Evolutionary conservation across 2,113 vertebrate genomes (phyloP), one percentile per base, ranked within the genome.

Genomic region (Scomber colias): DNA sequence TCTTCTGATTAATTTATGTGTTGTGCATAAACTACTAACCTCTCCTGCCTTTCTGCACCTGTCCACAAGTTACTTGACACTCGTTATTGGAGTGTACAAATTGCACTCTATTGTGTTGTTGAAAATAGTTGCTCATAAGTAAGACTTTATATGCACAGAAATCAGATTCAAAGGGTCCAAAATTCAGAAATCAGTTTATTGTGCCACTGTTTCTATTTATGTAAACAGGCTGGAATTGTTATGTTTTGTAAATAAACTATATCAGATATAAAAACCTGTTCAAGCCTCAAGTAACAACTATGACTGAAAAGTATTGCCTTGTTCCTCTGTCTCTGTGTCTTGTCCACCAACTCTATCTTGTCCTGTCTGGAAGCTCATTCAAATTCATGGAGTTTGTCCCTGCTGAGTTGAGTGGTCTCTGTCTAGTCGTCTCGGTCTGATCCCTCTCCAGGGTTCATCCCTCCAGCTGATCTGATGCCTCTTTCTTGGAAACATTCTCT

Each of bases 401-500:
- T 3, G 30, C 48, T 40, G 73, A 76, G 50, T 55, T 64, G 51
- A 54, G 48, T 55, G 77, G 56, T 72, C 75, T 72, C 75, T 78
- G 59, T 77, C 35, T 70, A 46, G 65, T 74, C 3, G 10, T 75
- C 66, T 56, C 51, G 19, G 80, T 81, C 71, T 72, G 84, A 68
- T 85, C 68, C 65, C 44, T 83, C 84, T 88, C 84, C 74, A 67
- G 83, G 75, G 76, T 83, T 85, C 64, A 71, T 83, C 40, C 68
- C 75, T 71, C 64, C 3, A 24, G 75, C 73, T 77, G 80, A 84
- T 77, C 73, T 83, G 65, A 77, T 76, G 68, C 61, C 0, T 17
- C 72, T 82, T 53, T 82, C 59, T 60, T 61, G 57, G 57, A 83
- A 81, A 73, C 61, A 77, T 75, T 88, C 9, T 3, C 60, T 65